These are phyloP conservation scores for Trichogramma dendrolimi DNA, from an alignment of 2,888 invertebrate species.

Conservation along the genomic window DNA sequence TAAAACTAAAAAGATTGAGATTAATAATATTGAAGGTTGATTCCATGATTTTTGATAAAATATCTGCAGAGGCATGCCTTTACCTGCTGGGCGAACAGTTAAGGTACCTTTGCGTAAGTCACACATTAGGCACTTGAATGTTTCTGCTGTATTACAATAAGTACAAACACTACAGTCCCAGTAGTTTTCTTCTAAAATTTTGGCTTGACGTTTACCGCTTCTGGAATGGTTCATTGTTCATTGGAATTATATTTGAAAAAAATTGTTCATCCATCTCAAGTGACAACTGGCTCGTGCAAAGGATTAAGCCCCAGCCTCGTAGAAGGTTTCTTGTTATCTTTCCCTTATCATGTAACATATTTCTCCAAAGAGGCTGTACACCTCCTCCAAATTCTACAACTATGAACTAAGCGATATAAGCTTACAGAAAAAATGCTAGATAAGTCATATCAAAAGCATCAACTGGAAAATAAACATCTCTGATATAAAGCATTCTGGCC, in stretches of 20 bases:
- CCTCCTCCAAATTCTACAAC: background rate
- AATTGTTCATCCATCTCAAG: constrained; percentile 48
- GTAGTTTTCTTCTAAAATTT: constrained; percentile 83
- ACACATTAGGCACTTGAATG: constrained; percentile 99
- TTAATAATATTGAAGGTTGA: constrained; percentile 3
- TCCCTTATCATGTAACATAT: constrained; percentile 18
- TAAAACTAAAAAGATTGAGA: background rate
- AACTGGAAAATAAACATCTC: constrained; percentile 40
- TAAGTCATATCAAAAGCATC: constrained; percentile 35
- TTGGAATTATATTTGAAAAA: constrained; percentile 45
- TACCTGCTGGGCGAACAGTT: constrained; percentile 91
- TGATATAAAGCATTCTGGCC: constrained; percentile 29
- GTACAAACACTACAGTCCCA: constrained; percentile 99
- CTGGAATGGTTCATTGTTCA: constrained; percentile 54
- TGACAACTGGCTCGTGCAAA: constrained; percentile 45
- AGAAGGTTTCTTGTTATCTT: constrained; percentile 37
- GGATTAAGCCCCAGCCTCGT: constrained; percentile 47
- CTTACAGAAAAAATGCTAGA: no score
- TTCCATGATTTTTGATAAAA: background rate
- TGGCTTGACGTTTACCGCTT: constrained; percentile 72
- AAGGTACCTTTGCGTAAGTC: constrained; percentile 98
- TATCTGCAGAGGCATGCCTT: constrained; percentile 15
- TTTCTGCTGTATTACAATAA: constrained; percentile 90
- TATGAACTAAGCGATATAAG: constrained; percentile 7
- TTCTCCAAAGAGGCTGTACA: constrained; percentile 16